Evolutionary conservation across 1,140 invertebrate genomes (phyloP).

Genomic region (Diachasma alloeum): DNA sequence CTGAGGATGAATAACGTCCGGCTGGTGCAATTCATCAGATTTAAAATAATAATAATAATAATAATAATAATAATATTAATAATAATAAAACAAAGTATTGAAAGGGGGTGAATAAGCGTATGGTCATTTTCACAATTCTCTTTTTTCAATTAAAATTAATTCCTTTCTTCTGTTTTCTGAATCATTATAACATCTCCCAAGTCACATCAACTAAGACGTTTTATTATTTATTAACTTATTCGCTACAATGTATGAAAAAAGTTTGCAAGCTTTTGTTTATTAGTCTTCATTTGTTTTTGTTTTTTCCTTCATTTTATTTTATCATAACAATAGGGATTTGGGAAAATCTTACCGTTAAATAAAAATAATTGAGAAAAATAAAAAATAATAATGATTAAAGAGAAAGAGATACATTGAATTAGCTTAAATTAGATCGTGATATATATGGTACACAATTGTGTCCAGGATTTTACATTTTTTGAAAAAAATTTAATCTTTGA

Average conservation of each 20-base stretch:
- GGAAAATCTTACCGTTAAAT: neutral
- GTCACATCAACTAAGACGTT: conserved; percentile 34
- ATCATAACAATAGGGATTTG: neutral
- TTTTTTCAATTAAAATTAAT: neutral
- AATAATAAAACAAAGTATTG: conserved; percentile 10
- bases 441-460: neutral
- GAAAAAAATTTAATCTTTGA: neutral
- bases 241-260: conserved; percentile 1
- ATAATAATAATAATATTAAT: conserved; percentile 16
- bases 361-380: neutral
- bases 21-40: conserved; percentile 29
- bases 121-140: neutral
- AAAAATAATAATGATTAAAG: too few species aligned
- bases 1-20: conserved; percentile 80
- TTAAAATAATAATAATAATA: conserved; percentile 20
- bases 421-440: neutral
- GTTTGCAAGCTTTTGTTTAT: neutral
- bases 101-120: neutral
- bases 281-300: neutral
- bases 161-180: neutral
- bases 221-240: conserved; percentile 42
- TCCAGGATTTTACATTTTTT: conserved; percentile 5
- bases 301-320: neutral
- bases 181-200: conserved; percentile 35
- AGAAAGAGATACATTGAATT: neutral